Conservation (phyloP, 2,113 vertebrate genomes). For the Holacanthus passer region DNA sequence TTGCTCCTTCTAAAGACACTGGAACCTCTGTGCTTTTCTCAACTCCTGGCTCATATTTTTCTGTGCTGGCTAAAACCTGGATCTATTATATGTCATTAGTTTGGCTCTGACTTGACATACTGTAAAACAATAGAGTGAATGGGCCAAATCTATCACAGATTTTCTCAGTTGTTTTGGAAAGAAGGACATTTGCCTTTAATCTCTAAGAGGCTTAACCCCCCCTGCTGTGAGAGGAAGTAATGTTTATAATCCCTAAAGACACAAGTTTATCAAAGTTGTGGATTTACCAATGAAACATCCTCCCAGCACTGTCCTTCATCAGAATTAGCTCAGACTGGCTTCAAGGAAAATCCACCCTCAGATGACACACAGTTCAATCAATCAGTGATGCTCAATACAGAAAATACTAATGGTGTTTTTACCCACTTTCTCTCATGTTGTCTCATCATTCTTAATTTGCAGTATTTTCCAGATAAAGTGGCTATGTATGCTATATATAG, state of each 20-base stretch:
- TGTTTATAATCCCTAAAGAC: conserved; percentile 45
- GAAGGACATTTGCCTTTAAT: conserved; percentile 34
- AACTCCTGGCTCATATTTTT: neutral
- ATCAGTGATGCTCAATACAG: neutral
- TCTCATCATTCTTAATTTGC: neutral
- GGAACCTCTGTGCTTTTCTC: conserved; percentile 27
- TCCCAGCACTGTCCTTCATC: neutral
- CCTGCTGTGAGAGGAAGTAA: conserved; percentile 26
- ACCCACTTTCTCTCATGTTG: neutral
- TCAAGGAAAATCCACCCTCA: neutral
- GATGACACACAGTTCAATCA: neutral
- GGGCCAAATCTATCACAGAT: neutral
- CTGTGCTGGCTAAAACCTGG: neutral
- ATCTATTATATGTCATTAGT: neutral
- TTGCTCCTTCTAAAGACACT: conserved; percentile 40
- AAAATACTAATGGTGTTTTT: neutral
- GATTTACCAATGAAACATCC: neutral
- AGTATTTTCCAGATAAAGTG: neutral
- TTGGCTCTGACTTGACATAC: neutral
- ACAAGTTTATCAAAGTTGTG: conserved; percentile 40
- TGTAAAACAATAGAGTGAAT: conserved; percentile 14
- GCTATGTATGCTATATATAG: neutral
- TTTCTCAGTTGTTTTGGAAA: conserved; percentile 11
- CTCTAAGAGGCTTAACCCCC: conserved; percentile 43
- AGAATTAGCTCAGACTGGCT: neutral